Percentiles rank a stretch among this genome's conserved stretches.
phyloP scores from a whole-genome alignment of 2,888 invertebrate genomes.

The Sphaerophoria taeniata region DNA sequence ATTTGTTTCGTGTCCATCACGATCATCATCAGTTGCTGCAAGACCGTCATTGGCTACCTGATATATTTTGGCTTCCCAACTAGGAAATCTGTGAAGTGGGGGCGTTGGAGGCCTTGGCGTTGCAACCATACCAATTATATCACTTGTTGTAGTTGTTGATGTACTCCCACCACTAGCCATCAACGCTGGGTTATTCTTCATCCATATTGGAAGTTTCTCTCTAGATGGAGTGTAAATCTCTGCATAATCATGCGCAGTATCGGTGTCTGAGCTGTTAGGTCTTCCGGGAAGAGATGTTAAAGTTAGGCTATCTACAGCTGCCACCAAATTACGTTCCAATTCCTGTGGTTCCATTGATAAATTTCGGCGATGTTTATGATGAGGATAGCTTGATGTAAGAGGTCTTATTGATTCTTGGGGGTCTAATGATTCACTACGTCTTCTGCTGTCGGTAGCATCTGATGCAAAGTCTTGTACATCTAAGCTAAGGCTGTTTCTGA shows the following conservation, averaged over 20 bases:
- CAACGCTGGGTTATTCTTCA: constrained; percentile 83
- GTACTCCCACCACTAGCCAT: constrained; percentile 84
- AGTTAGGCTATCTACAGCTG: constrained; percentile 84
- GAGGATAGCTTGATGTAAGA: constrained; percentile 80
- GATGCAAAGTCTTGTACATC: constrained; percentile 82
- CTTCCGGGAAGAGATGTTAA: constrained; percentile 83
- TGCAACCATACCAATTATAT: constrained; percentile 78
- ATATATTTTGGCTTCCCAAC: constrained; percentile 98
- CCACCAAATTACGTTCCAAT: constrained; percentile 84
- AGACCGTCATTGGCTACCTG: constrained; percentile 89
- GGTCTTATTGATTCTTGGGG: constrained; percentile 81
- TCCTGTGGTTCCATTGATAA: constrained; percentile 83
- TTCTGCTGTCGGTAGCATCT: constrained; percentile 79
- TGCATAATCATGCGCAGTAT: constrained; percentile 92
- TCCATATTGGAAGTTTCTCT: constrained; percentile 87
- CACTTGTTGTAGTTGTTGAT: constrained; percentile 83
- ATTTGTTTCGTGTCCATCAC: constrained; percentile 79
- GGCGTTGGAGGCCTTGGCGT: constrained; percentile 91
- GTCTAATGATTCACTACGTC: constrained; percentile 82
- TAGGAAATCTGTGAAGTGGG: constrained; percentile 94
- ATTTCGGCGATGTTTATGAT: constrained; percentile 82
- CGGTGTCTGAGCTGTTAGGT: constrained; percentile 85
- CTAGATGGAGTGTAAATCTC: constrained; percentile 97
- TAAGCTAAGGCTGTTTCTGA: constrained; percentile 82
- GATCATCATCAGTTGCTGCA: constrained; percentile 81